Conservation (phyloP, 2,797 vertebrate genomes). For the Discoglossus pictus region DNA sequence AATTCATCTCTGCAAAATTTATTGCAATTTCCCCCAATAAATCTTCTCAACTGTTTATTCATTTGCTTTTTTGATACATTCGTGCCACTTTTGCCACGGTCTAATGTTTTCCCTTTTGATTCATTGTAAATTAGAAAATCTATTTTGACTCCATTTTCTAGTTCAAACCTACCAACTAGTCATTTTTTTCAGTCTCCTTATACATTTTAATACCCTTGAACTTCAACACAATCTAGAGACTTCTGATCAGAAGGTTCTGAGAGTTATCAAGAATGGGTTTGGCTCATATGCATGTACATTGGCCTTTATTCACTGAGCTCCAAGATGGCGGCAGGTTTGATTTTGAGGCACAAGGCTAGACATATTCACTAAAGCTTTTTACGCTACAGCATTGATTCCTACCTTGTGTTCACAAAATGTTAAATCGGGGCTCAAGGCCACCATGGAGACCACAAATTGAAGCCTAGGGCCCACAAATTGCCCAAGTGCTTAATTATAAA, state of each 20-base stretch:
- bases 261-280: constrained; percentile 45
- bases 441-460: too few species aligned
- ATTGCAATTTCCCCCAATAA: constrained; percentile 96
- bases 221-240: constrained; percentile 67
- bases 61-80: constrained; percentile 99
- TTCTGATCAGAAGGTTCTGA: constrained; percentile 70
- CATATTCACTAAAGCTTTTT: too few species aligned
- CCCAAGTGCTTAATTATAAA: too few species aligned
- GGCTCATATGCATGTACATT: too few species aligned
- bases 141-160: constrained; percentile 97
- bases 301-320: too few species aligned
- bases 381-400: too few species aligned
- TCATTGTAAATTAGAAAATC: constrained; percentile 97
- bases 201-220: constrained; percentile 80
- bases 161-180: constrained; percentile 81
- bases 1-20: constrained; percentile 97
- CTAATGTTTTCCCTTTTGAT: constrained; percentile 93
- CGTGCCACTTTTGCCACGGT: constrained; percentile 97
- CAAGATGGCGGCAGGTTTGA: too few species aligned
- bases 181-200: constrained; percentile 71
- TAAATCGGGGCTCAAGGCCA: too few species aligned
- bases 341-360: too few species aligned
- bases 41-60: constrained; percentile 99
- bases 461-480: too few species aligned
- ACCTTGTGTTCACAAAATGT: too few species aligned